Conservation (phyloP, 1,140 invertebrate genomes). For the Choristoneura fumiferana region DNA sequence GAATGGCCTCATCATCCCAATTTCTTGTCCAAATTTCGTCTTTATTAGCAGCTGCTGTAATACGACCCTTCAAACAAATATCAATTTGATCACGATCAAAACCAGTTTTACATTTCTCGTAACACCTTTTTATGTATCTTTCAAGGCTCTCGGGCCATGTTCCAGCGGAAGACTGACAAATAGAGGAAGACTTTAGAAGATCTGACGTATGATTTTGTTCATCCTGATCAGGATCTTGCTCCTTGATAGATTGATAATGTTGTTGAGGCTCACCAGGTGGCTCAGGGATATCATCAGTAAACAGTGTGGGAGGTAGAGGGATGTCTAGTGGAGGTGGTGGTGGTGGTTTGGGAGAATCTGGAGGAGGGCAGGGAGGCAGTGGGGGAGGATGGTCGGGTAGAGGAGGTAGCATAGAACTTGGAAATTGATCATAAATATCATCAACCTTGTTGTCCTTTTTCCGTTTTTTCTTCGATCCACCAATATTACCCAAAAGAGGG, state of each 20-base stretch:
- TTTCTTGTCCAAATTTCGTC: conserved; percentile 92
- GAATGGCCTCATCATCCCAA: conserved; percentile 95
- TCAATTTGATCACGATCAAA: conserved; percentile 96
- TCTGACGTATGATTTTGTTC: conserved; percentile 49
- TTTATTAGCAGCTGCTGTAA: conserved; percentile 91
- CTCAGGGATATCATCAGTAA: conserved; percentile 64
- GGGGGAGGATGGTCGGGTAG: conserved; percentile 80
- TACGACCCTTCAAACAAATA: conserved; percentile 94
- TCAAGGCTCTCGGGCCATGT: conserved; percentile 87
- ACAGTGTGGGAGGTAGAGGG: conserved; percentile 65
- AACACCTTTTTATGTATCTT: conserved; percentile 94
- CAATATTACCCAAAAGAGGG: conserved; percentile 76
- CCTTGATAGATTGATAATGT: conserved; percentile 26
- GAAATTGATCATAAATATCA: conserved; percentile 68
- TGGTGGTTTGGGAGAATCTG: conserved; percentile 70
- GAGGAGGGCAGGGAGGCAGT: conserved; percentile 75
- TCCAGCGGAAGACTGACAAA: conserved; percentile 72
- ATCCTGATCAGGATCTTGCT: conserved; percentile 31
- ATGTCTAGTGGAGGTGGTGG: conserved; percentile 69
- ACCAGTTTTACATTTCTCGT: conserved; percentile 91
- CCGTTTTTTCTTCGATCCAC: conserved; percentile 85
- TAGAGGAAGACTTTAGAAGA: conserved; percentile 55
- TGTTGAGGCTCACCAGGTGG: conserved; percentile 47
- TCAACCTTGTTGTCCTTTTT: conserved; percentile 84
- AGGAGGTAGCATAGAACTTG: conserved; percentile 74